Evolutionary conservation across 2,113 vertebrate genomes (phyloP), one percentile per base, ranked within the genome.

Genomic region (Solea senegalensis): DNA sequence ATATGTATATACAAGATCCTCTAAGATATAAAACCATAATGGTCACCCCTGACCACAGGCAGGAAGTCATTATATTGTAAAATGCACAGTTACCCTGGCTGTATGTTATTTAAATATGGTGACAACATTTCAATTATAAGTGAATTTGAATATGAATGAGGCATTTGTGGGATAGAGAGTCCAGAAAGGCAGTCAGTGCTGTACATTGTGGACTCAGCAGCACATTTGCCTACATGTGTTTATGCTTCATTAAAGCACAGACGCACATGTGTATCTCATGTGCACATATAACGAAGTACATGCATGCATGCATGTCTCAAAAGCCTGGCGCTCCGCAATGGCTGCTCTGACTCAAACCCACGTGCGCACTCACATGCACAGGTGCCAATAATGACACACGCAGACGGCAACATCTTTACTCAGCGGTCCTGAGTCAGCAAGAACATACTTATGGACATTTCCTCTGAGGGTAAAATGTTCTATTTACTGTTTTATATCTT

Each of bases 371-470:
- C 52, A 50, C 46, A 27, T 49, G 51, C 41, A 62, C 28, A 39
- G 58, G 16, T 41, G 45, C 51, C 65, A 54, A 52, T 41, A 69
- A 48, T 61, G 55, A 59, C 16, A 55, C 51, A 27, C 69, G 40
- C 3, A 41, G 6, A 78, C 44, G 65, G 39, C 60, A 80, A 54
- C 76, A 79, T 80, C 63, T 86, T 78, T 69, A 60, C 78, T 66
- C 74, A 63, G 73, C 45, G 67, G 78, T 72, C 65, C 88, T 88
- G 86, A 90, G 80, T 89, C 88, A 90, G 88, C 88, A 83, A 80
- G 57, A 84, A 57, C 27, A 15, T 56, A 69, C 64, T 81, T 65
- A 48, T 44, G 82, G 80, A 86, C 73, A 74, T 82, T 73, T 71
- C 85, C 80, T 60, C 54, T 65, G 84, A 75, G 84, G 85, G 80